A percentile compares a stretch with the other conserved stretches of the same genome.
These are phyloP conservation scores for Cyclina sinensis DNA, from an alignment of 1,140 invertebrate species.

Conservation along the genomic window DNA sequence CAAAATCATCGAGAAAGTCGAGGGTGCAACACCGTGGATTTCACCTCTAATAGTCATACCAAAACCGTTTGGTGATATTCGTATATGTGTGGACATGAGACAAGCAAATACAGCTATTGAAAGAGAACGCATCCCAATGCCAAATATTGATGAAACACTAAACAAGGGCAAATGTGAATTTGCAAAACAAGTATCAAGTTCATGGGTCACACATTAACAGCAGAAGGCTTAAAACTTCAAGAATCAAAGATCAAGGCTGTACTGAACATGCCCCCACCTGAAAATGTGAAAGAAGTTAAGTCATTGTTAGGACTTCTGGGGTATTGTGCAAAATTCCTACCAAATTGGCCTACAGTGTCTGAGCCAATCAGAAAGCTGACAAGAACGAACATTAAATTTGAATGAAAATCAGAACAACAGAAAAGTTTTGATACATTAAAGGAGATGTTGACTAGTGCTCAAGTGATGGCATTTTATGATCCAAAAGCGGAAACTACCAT, in stretches of 20 bases:
- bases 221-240: slow-evolving; percentile 83
- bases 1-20: slow-evolving; percentile 19
- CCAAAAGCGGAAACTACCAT: slow-evolving; percentile 26
- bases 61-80: slow-evolving; percentile 51
- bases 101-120: slow-evolving; percentile 66
- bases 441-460: background rate
- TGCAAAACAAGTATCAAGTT: slow-evolving; percentile 28
- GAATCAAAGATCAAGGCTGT: slow-evolving; percentile 84
- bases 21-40: background rate
- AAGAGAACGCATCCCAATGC: slow-evolving; percentile 66
- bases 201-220: slow-evolving; percentile 55
- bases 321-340: slow-evolving; percentile 74
- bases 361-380: slow-evolving; percentile 73
- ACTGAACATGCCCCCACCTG: slow-evolving; percentile 84
- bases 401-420: slow-evolving; percentile 67
- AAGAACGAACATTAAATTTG: background rate
- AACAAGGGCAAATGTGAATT: slow-evolving; percentile 61
- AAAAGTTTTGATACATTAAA: slow-evolving; percentile 41
- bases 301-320: slow-evolving; percentile 71
- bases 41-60: slow-evolving; percentile 21
- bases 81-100: slow-evolving; percentile 74
- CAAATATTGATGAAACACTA: slow-evolving; percentile 69
- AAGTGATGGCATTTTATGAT: slow-evolving; percentile 65
- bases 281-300: slow-evolving; percentile 72
- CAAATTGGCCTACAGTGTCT: slow-evolving; percentile 63